Evolutionary conservation across 1,140 invertebrate genomes (phyloP).

Genomic region (Pentalonia nigronervosa): DNA sequence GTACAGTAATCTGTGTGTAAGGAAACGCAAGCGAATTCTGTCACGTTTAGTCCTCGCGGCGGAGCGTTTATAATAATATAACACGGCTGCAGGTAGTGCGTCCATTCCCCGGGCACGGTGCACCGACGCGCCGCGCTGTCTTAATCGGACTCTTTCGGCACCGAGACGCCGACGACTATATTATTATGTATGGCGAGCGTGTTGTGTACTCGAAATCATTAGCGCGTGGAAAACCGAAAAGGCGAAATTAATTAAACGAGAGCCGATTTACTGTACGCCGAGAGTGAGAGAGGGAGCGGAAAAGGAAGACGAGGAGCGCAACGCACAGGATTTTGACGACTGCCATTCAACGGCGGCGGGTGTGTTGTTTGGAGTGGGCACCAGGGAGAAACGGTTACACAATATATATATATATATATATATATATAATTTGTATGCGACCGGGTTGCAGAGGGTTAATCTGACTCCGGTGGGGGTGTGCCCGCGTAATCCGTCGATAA

Average conservation of each 20-base stretch:
- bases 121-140: background rate
- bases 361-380: conserved; percentile 33
- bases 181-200: background rate
- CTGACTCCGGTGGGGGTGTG: conserved; percentile 27
- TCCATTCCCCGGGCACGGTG: background rate
- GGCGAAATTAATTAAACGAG: conserved; percentile 56
- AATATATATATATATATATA: background rate
- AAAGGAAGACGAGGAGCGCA: background rate
- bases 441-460: conserved; percentile 33
- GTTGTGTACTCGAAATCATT: conserved; percentile 24
- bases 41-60: background rate
- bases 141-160: background rate
- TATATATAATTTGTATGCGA: background rate
- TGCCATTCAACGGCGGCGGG: background rate
- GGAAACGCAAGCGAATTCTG: background rate
- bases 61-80: too few species aligned
- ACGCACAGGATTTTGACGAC: conserved; percentile 17
- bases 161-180: background rate
- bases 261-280: conserved; percentile 17
- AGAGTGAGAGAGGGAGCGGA: background rate
- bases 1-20: background rate
- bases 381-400: conserved; percentile 10
- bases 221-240: conserved; percentile 35
- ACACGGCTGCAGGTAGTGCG: background rate
- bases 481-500: conserved; percentile 54